Evolutionary conservation across 2,888 invertebrate species (phyloP), one percentile per base, ranked within the genome.

Genomic region (Teinopalpus imperialis): DNA sequence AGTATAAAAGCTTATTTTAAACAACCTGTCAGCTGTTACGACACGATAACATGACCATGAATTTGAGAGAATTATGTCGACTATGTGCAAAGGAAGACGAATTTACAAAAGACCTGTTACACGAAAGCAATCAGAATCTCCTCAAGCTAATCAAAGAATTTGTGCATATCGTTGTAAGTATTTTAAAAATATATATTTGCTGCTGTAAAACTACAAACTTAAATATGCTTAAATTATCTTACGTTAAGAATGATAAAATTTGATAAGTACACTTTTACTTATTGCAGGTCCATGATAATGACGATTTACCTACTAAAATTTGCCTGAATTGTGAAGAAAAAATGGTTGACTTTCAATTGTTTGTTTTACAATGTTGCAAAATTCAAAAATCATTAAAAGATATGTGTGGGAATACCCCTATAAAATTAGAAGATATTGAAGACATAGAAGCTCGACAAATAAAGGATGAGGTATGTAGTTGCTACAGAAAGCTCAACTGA

Each of bases 291-390:
- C 67, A 58, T 62, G 79, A 81, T 42, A 69, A 61, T 58, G 85
- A 88, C 51, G 66, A 63, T 31, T 63, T 88, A 46, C 83, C 88
- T 7, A 81, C 85, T 23, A 82, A 67, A 56, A 73, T 87, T 42
- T 88, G 88, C 53, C 52, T 83, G 8, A 77, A 74, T 46, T 88
- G 88, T 67, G 86, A 87, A 64, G 87, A 87, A 49, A 88, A 76
- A 62, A 72, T 88, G 62, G 69, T 86, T n/a, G 73, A 81, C 20
- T 85, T 87, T 56, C 80, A 87, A 58, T 54, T 85, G 36, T 88
- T 81, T 72, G 63, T 85, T 27, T 59, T 85, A 51, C 83, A 88
- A 62, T 87, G 87, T 55, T 74, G 72, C 46, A 83, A 81, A 62
- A 70, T 70, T 21, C 87, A 88, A 58, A 81, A 85, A 32, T 63